Conservation (phyloP, 2,797 vertebrate species). For the Bovichtus variegatus region DNA sequence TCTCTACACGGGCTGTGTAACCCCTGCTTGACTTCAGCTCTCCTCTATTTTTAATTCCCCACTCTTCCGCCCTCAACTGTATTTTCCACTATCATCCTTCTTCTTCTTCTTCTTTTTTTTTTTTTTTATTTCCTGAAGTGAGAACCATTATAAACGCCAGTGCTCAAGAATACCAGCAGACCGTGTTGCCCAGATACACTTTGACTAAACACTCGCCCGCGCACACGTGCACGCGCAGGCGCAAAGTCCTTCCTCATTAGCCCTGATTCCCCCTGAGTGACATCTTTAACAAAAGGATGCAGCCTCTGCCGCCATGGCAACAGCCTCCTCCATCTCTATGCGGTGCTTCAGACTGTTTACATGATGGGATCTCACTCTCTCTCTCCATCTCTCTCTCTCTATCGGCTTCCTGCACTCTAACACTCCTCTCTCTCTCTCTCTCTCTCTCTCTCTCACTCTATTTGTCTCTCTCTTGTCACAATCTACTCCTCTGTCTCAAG, state of each 20-base stretch:
- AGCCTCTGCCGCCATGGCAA: conserved; percentile 86
- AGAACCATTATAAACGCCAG: conserved; percentile 46
- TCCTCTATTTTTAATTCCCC: conserved; percentile 63
- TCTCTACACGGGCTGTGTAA: conserved; percentile 55
- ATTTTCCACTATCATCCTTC: conserved; percentile 22
- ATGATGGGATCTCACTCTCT: conserved; percentile 78
- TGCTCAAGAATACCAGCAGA: conserved; percentile 65
- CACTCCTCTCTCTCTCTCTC: conserved; percentile 27
- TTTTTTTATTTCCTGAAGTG: conserved; percentile 38
- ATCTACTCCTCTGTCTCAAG: conserved; percentile 23
- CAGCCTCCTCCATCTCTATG: conserved; percentile 84
- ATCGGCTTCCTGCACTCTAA: conserved; percentile 54
- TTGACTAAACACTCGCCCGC: conserved; percentile 41
- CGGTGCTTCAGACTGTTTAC: conserved; percentile 80
- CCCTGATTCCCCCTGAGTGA: conserved; percentile 86
- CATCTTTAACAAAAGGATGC: conserved; percentile 87
- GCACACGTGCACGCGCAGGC: conserved; percentile 59
- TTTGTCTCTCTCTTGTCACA: conserved; percentile 49
- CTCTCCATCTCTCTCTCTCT: conserved; percentile 49
- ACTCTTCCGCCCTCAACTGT: conserved; percentile 24
- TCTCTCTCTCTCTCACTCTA: conserved; percentile 27
- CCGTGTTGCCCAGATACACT: conserved; percentile 67
- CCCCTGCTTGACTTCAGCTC: conserved; percentile 62
- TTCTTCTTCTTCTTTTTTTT: neutral
- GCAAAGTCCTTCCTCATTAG: conserved; percentile 85